Evolutionary conservation across 1,140 invertebrate genomes (phyloP).

Genomic region (Ostrea denselamellosa): DNA sequence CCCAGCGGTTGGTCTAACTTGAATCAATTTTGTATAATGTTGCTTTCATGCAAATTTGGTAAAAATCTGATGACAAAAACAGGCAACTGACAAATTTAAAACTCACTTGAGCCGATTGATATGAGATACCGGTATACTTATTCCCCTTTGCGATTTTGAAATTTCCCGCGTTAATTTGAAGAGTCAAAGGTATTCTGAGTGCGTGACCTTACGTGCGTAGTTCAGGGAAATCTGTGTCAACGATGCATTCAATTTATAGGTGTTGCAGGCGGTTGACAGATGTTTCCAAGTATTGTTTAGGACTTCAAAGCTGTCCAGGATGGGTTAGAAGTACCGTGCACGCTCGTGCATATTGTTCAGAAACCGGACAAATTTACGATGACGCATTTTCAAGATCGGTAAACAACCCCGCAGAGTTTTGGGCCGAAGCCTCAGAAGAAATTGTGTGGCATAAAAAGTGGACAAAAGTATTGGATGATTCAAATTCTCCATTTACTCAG

Average conservation of each 20-base stretch:
- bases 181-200: neutral
- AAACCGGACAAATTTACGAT: constrained; percentile 81
- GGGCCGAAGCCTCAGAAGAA: constrained; percentile 86
- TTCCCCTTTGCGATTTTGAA: neutral
- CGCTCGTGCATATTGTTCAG: neutral
- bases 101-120: too few species aligned
- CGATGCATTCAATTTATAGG: neutral
- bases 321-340: neutral
- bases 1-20: too few species aligned
- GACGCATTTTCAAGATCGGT: constrained; percentile 85
- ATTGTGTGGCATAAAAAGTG: constrained; percentile 91
- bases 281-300: neutral
- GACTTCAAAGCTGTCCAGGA: neutral
- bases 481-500: constrained; percentile 89
- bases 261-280: neutral
- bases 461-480: constrained; percentile 90
- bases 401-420: constrained; percentile 90
- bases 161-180: neutral
- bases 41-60: too few species aligned
- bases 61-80: too few species aligned
- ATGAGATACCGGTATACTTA: too few species aligned
- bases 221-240: neutral
- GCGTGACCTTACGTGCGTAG: neutral
- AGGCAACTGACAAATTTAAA: too few species aligned
- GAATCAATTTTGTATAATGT: too few species aligned